Evolutionary conservation across 2,797 vertebrate genomes (phyloP), one percentile per base, ranked within the genome.

Genomic region (Myoxocephalus aenaeus): DNA sequence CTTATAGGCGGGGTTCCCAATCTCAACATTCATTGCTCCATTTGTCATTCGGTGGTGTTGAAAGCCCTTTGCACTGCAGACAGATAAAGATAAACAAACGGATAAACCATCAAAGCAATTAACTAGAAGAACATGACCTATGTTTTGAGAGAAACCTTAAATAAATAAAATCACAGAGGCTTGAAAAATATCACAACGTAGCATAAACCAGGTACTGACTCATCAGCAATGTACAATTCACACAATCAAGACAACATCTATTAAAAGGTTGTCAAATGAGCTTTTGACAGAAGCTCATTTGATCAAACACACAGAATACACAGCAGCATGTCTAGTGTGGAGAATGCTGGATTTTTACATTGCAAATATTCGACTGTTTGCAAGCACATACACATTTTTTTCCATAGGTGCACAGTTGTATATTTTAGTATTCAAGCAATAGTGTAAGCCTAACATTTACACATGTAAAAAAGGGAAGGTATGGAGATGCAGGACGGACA

Each of bases 11-110:
- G 97, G 97, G 77, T 98, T 98, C 61, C 97, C 97, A 0, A 98
- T 98, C 92, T 98, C 97, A 84, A 98, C 97, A 0, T 98, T 98
- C 96, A 98, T 97, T 87, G 97, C 96, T 29, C 97, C 97, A 0
- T 98, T 98, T 0, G 97, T 97, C 97, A 98, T 98, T 59, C 97
- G 87, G 91, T 98, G 97, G 92, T 98, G 97, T 92, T 98, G 97
- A 95, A 98, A 98, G 84, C 97, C 97, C 93, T 98, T 98, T 50
- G 97, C 96, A 3, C 97, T 98, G 93, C 27, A 77, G 58, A 72
- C 29, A 80, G 65, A 88, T 25, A 80, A 11, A 68, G 1, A 53
- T 3, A 18, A 32, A 80, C 10, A 40, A 53, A 42, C 36, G 50
- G 0, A 81, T 63, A 38, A 59, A 66, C 22, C 1, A n/a, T 13